phyloP scores from a whole-genome alignment of 2,113 vertebrate species.

The Heteronetta atricapilla region DNA sequence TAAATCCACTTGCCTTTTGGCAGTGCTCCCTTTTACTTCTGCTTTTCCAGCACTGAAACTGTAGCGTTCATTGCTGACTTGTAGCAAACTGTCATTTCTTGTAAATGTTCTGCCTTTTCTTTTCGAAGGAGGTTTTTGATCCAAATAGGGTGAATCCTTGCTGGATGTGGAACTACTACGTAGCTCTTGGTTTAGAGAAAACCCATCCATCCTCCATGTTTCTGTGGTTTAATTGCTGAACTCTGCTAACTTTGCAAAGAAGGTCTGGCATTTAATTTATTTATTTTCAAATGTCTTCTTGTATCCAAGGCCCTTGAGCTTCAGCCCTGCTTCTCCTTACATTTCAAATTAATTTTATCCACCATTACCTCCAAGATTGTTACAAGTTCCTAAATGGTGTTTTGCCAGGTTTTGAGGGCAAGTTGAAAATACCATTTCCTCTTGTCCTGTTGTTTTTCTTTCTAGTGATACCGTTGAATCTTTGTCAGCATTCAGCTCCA shows the following conservation, averaged over 20 bases:
- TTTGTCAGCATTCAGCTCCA: not conserved
- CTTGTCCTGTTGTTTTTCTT: not conserved
- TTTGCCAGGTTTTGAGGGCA: not conserved
- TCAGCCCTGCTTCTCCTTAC: not conserved
- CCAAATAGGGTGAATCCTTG: not conserved
- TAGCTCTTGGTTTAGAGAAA: not conserved
- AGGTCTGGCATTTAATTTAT: not conserved
- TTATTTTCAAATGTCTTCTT: not conserved
- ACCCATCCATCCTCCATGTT: not conserved
- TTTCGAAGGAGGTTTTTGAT: not conserved
- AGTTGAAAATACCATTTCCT: not conserved
- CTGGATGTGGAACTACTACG: not conserved
- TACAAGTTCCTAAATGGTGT: not conserved
- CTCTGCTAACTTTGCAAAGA: not conserved
- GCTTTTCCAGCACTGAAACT: not conserved
- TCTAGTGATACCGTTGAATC: not conserved
- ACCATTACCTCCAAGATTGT: not conserved
- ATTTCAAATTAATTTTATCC: not conserved
- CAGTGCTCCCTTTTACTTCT: constrained; percentile 2
- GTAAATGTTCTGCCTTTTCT: not conserved
- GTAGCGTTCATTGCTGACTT: not conserved
- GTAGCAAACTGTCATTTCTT: not conserved
- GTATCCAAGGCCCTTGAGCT: not conserved
- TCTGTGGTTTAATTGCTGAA: not conserved
- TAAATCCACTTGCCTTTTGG: constrained; percentile 33